These are phyloP conservation scores for Trichogramma evanescens DNA, from an alignment of 2,888 invertebrate species.

Conservation along the genomic window DNA sequence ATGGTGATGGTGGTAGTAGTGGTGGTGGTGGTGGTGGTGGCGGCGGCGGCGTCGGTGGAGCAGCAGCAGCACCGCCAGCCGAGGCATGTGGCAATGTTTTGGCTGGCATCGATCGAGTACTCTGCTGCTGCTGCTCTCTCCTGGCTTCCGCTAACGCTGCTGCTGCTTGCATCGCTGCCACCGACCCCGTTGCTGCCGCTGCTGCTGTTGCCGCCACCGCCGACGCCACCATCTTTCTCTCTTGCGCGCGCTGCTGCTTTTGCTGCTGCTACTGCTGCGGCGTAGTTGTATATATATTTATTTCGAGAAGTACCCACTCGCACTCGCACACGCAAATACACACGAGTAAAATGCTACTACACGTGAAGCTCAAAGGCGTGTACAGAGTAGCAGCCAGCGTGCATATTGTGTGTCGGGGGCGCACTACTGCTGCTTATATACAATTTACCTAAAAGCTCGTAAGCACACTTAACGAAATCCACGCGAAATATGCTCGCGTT, in stretches of 20 bases:
- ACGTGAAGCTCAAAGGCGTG: too few species aligned
- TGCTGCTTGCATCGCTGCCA: conserved; percentile 1
- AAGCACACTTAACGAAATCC: too few species aligned
- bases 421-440: too few species aligned
- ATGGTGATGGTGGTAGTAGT: conserved; percentile 2
- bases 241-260: background rate
- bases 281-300: too few species aligned
- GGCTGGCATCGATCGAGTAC: conserved; percentile 45
- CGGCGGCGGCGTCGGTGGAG: conserved; percentile 9
- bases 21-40: conserved; percentile 15
- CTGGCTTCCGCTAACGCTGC: background rate
- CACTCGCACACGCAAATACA: too few species aligned
- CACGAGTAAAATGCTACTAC: too few species aligned
- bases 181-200: background rate
- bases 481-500: too few species aligned
- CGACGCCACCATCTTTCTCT: background rate
- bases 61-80: conserved; percentile 17
- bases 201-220: background rate
- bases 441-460: too few species aligned
- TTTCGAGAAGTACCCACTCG: too few species aligned
- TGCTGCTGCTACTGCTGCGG: background rate
- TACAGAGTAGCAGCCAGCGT: too few species aligned
- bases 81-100: conserved; percentile 48
- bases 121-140: conserved; percentile 24
- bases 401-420: too few species aligned